phyloP scores from a whole-genome alignment of 2,797 vertebrate species.

The Oreonectes daqikongensis region DNA sequence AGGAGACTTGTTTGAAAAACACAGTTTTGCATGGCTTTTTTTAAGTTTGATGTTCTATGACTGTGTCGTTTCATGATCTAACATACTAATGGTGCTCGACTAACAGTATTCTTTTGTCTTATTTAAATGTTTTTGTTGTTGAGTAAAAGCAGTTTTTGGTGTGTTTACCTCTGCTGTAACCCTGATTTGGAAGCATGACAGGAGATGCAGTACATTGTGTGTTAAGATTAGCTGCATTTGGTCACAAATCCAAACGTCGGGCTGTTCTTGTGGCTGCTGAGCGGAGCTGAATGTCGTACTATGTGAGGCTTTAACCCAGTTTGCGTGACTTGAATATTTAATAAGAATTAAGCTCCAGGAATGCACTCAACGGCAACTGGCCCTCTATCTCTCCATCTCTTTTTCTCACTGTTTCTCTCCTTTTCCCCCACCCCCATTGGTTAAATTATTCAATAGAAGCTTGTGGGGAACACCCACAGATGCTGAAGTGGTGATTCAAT shows the following conservation, averaged over 20 bases:
- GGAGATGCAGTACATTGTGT: slow-evolving; percentile 59
- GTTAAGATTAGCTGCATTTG: slow-evolving; percentile 56
- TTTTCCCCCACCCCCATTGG: slow-evolving; percentile 28
- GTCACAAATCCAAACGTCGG: slow-evolving; percentile 55
- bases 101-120: not conserved
- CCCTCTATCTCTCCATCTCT: slow-evolving; percentile 26
- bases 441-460: slow-evolving; percentile 61
- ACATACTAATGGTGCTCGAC: not conserved
- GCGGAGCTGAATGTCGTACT: slow-evolving; percentile 63
- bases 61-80: too few species aligned
- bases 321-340: slow-evolving; percentile 72
- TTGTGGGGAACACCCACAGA: slow-evolving; percentile 42
- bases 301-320: slow-evolving; percentile 69
- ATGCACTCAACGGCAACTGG: slow-evolving; percentile 51
- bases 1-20: not conserved
- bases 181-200: slow-evolving; percentile 49
- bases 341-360: slow-evolving; percentile 64
- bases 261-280: slow-evolving; percentile 51
- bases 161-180: slow-evolving; percentile 51
- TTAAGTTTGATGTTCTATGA: not conserved
- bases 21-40: not conserved
- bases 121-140: slow-evolving; percentile 22
- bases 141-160: slow-evolving; percentile 23
- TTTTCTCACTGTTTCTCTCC: slow-evolving; percentile 6
- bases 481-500: slow-evolving; percentile 53